Percentiles rank a stretch among this genome's conserved stretches.
These are phyloP conservation scores for Actinopyga echinites DNA, from an alignment of 53 echinoderm and acorn worm species.

Conservation along the genomic window DNA sequence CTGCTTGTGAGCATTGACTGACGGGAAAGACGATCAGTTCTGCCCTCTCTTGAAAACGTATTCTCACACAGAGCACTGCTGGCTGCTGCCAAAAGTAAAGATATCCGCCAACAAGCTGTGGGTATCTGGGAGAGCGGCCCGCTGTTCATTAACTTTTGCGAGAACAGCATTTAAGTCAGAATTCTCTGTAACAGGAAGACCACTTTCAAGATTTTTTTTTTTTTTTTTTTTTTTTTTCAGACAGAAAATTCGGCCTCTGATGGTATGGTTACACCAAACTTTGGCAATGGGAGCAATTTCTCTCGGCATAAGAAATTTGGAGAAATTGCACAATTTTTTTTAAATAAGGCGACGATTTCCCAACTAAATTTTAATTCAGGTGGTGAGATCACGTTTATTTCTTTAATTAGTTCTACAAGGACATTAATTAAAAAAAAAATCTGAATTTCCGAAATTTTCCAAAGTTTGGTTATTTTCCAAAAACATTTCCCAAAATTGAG, in stretches of 20 bases:
- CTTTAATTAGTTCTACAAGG: too few relatives aligned
- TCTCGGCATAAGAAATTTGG: background rate
- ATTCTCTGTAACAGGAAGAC: background rate
- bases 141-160: conserved; percentile 7
- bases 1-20: conserved; percentile 25
- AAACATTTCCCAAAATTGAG: too few relatives aligned
- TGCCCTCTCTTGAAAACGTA: conserved; percentile 14
- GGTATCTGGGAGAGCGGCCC: background rate
- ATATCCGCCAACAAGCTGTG: conserved; percentile 1
- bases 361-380: too few relatives aligned
- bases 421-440: too few relatives aligned
- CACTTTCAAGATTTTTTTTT: background rate
- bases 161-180: conserved; percentile 3
- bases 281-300: background rate
- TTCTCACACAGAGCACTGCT: conserved; percentile 31
- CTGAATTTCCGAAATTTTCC: too few relatives aligned
- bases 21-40: background rate
- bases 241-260: background rate
- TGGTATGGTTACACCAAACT: background rate
- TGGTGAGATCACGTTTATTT: too few relatives aligned
- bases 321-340: too few relatives aligned
- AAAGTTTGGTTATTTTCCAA: too few relatives aligned
- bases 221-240: too few relatives aligned
- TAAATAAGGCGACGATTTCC: too few relatives aligned
- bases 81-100: conserved; percentile 13